Conservation (phyloP, 2,113 vertebrate genomes). For the Python bivittatus region DNA sequence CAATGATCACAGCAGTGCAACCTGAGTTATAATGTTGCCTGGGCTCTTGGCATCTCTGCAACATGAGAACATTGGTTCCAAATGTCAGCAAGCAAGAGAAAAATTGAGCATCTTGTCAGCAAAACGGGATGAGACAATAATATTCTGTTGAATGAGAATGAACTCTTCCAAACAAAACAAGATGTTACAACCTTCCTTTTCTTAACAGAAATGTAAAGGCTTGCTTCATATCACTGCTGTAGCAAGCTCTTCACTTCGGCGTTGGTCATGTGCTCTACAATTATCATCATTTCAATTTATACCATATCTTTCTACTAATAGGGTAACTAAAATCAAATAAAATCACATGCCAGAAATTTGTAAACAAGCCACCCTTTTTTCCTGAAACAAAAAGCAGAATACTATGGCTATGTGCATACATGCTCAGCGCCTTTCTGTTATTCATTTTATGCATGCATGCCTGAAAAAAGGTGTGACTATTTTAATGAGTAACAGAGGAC, state of each 20-base stretch:
- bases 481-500: neutral
- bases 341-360: neutral
- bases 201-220: neutral
- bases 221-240: neutral
- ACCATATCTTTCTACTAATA: neutral
- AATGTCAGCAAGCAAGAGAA: neutral
- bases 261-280: neutral
- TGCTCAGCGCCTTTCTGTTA: neutral
- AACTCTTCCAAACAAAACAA: neutral
- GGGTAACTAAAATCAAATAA: neutral
- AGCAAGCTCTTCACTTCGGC: neutral
- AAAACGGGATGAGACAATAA: neutral
- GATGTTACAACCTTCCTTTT: neutral
- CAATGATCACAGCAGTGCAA: neutral
- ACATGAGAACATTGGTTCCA: neutral
- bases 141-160: constrained; percentile 5
- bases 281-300: neutral
- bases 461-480: neutral
- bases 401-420: neutral
- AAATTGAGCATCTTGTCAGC: neutral
- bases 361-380: neutral
- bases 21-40: neutral
- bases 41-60: neutral
- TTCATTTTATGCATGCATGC: neutral
- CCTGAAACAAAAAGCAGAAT: neutral